Evolutionary conservation across 2,797 vertebrate genomes (phyloP), one percentile per base, ranked within the genome.

Genomic region (Kryptopterus vitreolus): DNA sequence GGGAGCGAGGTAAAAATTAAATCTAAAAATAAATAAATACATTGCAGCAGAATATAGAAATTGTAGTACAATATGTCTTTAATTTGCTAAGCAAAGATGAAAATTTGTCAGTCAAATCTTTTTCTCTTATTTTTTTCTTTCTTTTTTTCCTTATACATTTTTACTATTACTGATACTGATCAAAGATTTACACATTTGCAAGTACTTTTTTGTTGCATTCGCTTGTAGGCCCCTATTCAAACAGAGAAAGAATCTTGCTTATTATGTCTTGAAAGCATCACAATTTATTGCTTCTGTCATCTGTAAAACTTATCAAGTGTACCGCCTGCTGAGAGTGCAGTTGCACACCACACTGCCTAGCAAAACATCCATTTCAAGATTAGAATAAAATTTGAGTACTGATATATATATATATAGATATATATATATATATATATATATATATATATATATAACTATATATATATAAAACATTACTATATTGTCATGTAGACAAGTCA

Each of bases 281-380:
- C 82, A 81, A 89, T 88, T 87, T 86, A 88, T 81, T 84, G 71
- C 85, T 73, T 72, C 75, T 88, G 86, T 86, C 84, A 79, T 62
- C 82, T 83, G 71, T 87, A 87, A 88, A 88, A 83, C 73, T 79
- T 55, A 85, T 85, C 80, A 86, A 84, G 86, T 84, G 70, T 82
- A 81, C 82, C 80, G 73, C 79, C 80, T 86, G 81, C 82, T 84
- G 84, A 66, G 79, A 82, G 76, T 58, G 26, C 77, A 68, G 57
- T 48, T 55, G 20, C 29, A 52, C 72, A 53, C 83, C 61, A n/a
- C 26, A 13, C 10, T 2, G 13, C 35, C 66, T 26, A 62, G n/a
- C n/a, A n/a, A 52, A 35, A 58, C 16, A 43, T 50, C 26, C 18
- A 74, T n/a, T 58, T 82, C 24, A 82, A 53, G 61, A 78, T 50